Evolutionary conservation across 2,113 vertebrate species (phyloP), one percentile per base, ranked within the genome.

Genomic region (Scomber scombrus): DNA sequence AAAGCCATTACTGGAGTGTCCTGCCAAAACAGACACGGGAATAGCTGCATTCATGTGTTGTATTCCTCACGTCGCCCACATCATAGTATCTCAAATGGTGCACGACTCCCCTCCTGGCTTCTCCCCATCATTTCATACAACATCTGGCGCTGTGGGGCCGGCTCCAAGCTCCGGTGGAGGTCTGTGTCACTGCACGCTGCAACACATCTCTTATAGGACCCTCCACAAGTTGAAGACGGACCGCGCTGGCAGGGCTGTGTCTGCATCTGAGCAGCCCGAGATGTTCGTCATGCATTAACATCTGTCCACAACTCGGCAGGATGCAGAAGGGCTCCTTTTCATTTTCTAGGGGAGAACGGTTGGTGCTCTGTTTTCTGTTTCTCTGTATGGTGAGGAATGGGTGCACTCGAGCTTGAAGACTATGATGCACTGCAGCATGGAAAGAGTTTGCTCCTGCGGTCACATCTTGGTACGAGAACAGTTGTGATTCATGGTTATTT

Each of bases 391-490:
- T 77, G 65, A 71, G 75, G 65, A 81, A 80, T 52, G 81, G 67
- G 66, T 70, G 63, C 57, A 58, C 75, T 75, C 65, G 71, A 40
- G 78, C 74, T 40, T 64, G 67, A 73, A 74, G 76, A 85, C 13
- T 69, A 74, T 71, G 75, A 85, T 77, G 75, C 85, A 73, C 70
- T 72, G 85, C 79, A 54, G 87, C 72, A 81, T 90, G 91, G 93
- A 93, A 93, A 91, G 75, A 89, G 55, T 93, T 88, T 81, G 57
- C 84, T 71, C 50, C 79, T 92, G 93, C 47, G 91, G 92, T 93
- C 88, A 82, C 90, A 84, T 88, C 86, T 90, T 75, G 85, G 80
- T 86, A 84, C 61, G 11, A 72, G 87, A 84, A 78, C 70, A 62
- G 61, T 86, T 71, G 78, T 92, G 89, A 94, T 91, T 92, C 92